Base-by-base conservation (phyloP, 2,113 vertebrate species). In the Xiphophorus hellerii region DNA sequence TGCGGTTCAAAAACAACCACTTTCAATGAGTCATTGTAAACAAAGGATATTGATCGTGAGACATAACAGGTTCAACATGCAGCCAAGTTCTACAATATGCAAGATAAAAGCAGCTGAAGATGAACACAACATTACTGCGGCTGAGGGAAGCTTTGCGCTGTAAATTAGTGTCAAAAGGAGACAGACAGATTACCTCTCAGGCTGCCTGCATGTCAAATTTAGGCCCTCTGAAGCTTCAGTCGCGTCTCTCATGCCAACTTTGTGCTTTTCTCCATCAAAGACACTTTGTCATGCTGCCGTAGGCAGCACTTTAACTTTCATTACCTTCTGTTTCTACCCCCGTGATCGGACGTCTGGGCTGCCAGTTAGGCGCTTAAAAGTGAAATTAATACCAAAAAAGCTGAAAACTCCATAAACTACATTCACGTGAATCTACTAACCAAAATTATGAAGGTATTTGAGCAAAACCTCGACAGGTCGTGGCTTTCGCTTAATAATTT, bases 161-260 rank as follows among this genome's bases (percentile, higher is more conserved):
- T 63, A 74, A 82, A 85, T 89, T 74, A 77, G 69, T 71, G 83
- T 92, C 86, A 90, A 78, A 80, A 62, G 58, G 69, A 90, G 83
- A 90, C 62, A 85, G 88, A 91, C 86, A 85, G 88, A 85, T 84
- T 73, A 81, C 77, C 71, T 83, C 78, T 75, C 51, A 78, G 86
- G 42, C 82, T 67, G 74, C 63, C 71, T n/a, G 60, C 63, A 72
- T 54, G 68, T 90, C 76, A 87, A 86, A 82, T 73, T 69, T 44
- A 58, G 58, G 84, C 82, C 54, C 75, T 77, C 66, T 76, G 73
- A 84, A 82, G 81, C 66, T 69, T 31, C 74, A 17, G 25, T 64
- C 60, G 44, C 14, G 68, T 83, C 80, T 75, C 72, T 69, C 44
- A 73, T 54, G 9, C 72, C 35, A 72, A 82, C 66, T 67, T 29